Base-by-base conservation (phyloP, 2,888 invertebrate genomes). In the Acholoe squamosa region DNA sequence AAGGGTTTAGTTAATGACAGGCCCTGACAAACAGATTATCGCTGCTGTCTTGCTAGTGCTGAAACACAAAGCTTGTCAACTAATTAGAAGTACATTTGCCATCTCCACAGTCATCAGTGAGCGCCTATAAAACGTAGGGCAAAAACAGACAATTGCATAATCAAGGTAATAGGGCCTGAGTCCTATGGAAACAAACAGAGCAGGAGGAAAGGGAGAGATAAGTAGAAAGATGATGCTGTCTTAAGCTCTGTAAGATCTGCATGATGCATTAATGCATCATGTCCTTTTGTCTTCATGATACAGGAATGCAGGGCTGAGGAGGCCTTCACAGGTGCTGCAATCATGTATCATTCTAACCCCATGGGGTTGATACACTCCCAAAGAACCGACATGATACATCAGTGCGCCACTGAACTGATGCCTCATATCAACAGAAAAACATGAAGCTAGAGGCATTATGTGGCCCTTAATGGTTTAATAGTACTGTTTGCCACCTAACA, bases 31-130 rank as follows among this genome's bases (percentile, higher is more conserved):
- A 54, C 54, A 56, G 86, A 52, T 86, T 86, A 86, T 54, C 54
- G 28, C 14, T 25, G 54, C 52, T 12, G 86, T 12, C 14, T n/a
- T 43, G 52, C 28, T 54, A 33, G 54, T 28, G 52, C 86, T 86
- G 54, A 52, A 28, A 86, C 56, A 54, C 31, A 86, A 86, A 86
- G 86, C 86, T 28, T 86, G 54, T 86, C 56, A 54, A 54, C 7
- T 86, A 86, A 86, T 86, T 86, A 86, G 86, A 86, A 52, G 54
- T 86, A 28, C 86, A 86, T 56, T 86, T 86, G 80, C 80, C n/a
- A 14, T 43, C 22, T 43, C 34, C 80, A n/a, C 71, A 28, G 71
- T 5, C 61, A 61, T 61, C n/a, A 61, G 61, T 7, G 61, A 5
- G 61, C 14, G 43, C 61, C 76, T 31, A 31, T 76, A 34, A n/a